Conservation (phyloP, 2,113 vertebrate genomes). For the Plotosus lineatus region DNA sequence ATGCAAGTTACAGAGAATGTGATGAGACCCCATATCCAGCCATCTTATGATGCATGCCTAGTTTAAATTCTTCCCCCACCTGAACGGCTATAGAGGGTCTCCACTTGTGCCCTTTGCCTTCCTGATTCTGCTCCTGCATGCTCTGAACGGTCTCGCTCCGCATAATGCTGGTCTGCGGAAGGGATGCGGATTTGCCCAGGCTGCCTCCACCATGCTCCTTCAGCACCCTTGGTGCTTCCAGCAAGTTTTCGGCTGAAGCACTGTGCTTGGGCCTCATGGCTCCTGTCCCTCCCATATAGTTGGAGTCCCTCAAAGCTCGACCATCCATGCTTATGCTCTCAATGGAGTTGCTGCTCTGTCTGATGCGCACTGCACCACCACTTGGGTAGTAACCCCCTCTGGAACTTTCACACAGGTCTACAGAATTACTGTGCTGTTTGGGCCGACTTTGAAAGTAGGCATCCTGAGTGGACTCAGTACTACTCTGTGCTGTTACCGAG, state of each 20-base stretch:
- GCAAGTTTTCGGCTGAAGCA: conserved; percentile 74
- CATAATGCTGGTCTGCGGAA: conserved; percentile 77
- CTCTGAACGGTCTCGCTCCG: conserved; percentile 81
- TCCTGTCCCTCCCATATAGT: conserved; percentile 69
- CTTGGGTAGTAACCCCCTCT: conserved; percentile 67
- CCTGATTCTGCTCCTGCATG: conserved; percentile 82
- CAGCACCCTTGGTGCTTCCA: conserved; percentile 68
- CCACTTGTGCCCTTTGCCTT: conserved; percentile 87
- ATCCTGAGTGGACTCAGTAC: conserved; percentile 95
- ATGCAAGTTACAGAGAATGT: conserved; percentile 34
- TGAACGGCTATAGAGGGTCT: conserved; percentile 94
- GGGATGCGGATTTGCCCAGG: conserved; percentile 73
- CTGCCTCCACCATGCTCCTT: conserved; percentile 67
- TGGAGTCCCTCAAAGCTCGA: conserved; percentile 59
- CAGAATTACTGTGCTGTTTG: conserved; percentile 89
- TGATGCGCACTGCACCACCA: conserved; percentile 50
- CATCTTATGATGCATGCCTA: not conserved
- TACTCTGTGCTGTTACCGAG: conserved; percentile 95
- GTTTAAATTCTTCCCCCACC: conserved; percentile 67
- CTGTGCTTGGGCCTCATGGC: conserved; percentile 72
- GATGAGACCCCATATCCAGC: not conserved
- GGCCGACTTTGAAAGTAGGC: conserved; percentile 81
- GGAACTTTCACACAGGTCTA: conserved; percentile 82
- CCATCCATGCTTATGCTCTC: conserved; percentile 69
- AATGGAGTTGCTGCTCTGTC: conserved; percentile 75